These are phyloP conservation scores for Thryonomys swinderianus DNA, from an alignment of 2,113 vertebrate genomes.

Conservation along the genomic window DNA sequence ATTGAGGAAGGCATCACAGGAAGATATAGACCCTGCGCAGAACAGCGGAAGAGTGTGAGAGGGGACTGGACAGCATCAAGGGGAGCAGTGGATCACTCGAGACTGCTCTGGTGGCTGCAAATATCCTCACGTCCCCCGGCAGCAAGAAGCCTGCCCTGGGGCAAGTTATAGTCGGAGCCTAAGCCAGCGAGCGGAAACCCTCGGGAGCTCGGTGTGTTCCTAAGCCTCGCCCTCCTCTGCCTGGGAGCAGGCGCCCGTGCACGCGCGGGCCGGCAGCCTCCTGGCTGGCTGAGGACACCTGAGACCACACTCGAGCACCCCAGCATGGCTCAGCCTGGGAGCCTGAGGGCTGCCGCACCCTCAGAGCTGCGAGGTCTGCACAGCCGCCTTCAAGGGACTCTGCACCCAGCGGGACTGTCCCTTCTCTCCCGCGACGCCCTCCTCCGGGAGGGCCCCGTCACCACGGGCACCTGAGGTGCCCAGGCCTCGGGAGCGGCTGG, in stretches of 20 bases:
- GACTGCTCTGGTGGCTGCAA: background rate
- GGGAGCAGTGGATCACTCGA: rapidly evolving
- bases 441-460: background rate
- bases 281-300: background rate
- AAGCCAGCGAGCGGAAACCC: background rate
- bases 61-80: rapidly evolving
- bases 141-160: too few species aligned
- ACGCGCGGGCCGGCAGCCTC: background rate
- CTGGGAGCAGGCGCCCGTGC: background rate
- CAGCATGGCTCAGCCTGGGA: background rate
- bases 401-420: background rate
- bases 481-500: too few species aligned
- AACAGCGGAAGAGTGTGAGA: background rate
- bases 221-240: background rate
- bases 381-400: background rate
- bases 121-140: background rate
- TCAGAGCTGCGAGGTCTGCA: background rate
- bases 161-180: background rate
- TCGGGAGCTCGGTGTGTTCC: background rate
- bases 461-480: too few species aligned
- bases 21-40: conserved; percentile 96
- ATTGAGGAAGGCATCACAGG: conserved; percentile 98
- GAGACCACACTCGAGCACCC: background rate
- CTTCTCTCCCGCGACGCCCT: background rate
- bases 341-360: background rate